These are phyloP conservation scores for Smutsia temminckii DNA, from an alignment of 2,797 vertebrate genomes.

Conservation along the genomic window DNA sequence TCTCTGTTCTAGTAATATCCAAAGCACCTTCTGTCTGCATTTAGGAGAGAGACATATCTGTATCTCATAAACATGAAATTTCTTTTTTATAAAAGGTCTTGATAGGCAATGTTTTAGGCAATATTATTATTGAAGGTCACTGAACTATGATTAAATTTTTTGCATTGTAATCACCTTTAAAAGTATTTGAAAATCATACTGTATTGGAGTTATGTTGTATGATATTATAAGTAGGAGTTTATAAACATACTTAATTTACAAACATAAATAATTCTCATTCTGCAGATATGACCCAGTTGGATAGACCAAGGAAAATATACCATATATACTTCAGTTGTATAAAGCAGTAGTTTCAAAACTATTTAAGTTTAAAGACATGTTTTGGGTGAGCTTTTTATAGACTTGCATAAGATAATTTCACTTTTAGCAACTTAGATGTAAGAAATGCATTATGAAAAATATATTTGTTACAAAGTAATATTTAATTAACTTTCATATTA, in stretches of 20 bases:
- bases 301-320: background rate
- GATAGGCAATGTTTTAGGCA: background rate
- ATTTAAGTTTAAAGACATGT: background rate
- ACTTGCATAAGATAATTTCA: background rate
- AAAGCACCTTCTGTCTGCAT: background rate
- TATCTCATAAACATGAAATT: background rate
- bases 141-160: background rate
- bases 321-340: background rate
- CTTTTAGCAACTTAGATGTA: background rate
- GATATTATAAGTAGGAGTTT: background rate
- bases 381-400: background rate
- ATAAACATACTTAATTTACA: conserved; percentile 49
- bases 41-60: background rate
- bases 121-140: background rate
- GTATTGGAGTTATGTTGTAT: background rate
- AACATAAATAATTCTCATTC: background rate
- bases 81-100: background rate
- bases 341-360: background rate
- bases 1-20: background rate
- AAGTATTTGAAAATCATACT: conserved; percentile 42
- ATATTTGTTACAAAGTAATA: background rate
- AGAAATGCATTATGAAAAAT: background rate
- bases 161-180: background rate
- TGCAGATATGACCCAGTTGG: background rate
- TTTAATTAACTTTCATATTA: background rate